Conservation (phyloP, 2,113 vertebrate species). For the Tretioscincus oriximinensis region DNA sequence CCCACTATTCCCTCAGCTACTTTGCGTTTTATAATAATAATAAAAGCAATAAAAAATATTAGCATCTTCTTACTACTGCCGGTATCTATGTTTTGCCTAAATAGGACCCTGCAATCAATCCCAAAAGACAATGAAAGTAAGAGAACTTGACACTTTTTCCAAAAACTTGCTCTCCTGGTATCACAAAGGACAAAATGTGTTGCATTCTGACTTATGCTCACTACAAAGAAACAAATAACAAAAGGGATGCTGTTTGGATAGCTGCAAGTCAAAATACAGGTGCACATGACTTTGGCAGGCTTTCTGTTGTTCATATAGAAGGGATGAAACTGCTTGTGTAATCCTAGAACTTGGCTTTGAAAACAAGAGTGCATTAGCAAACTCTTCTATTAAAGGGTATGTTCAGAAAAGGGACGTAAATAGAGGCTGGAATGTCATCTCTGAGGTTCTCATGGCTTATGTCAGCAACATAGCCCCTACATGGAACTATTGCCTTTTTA, state of each 20-base stretch:
- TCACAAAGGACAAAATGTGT: rapidly evolving
- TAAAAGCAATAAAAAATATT: no score
- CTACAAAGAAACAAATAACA: slow-evolving; percentile 18
- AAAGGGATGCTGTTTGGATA: slow-evolving; percentile 27
- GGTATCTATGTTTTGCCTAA: no score
- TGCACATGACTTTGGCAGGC: background rate
- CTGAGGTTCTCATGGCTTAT: slow-evolving; percentile 23
- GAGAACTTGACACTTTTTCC: background rate
- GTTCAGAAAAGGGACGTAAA: slow-evolving; percentile 26
- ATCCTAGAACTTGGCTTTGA: slow-evolving; percentile 33
- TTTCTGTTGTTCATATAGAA: slow-evolving; percentile 32
- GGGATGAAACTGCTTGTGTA: background rate
- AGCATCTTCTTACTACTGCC: no score
- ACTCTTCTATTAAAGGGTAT: slow-evolving; percentile 41
- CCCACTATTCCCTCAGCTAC: no score
- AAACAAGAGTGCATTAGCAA: slow-evolving; percentile 15
- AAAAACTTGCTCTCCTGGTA: background rate
- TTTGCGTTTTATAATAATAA: no score
- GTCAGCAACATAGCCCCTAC: slow-evolving; percentile 33
- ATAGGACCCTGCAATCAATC: no score
- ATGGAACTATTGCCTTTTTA: slow-evolving; percentile 43
- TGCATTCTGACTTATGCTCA: background rate
- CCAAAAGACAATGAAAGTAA: background rate
- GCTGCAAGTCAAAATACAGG: slow-evolving; percentile 9
- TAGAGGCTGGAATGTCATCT: slow-evolving; percentile 34